Evolutionary conservation across 2,113 vertebrate genomes (phyloP).

Genomic region (Beaufortia kweichowensis): DNA sequence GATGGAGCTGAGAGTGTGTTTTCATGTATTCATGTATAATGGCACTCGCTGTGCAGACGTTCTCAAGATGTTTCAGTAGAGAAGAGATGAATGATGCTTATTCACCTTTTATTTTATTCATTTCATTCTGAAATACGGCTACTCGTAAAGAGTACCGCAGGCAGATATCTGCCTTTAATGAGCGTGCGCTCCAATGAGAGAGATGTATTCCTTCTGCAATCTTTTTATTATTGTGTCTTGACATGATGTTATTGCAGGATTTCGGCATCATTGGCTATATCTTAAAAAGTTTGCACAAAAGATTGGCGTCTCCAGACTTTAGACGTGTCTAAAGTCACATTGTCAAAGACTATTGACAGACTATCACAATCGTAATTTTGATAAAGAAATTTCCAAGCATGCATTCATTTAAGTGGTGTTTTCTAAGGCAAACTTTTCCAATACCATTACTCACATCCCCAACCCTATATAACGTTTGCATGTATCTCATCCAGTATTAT

Average conservation of each 20-base stretch:
- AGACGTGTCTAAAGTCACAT: neutral
- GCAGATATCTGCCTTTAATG: constrained; percentile 21
- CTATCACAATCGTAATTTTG: neutral
- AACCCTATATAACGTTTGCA: no score
- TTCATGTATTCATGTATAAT: constrained; percentile 43
- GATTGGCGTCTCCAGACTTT: neutral
- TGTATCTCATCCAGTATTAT: no score
- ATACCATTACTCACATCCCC: neutral
- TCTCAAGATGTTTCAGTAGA: constrained; percentile 40
- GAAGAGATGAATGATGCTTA: constrained; percentile 32
- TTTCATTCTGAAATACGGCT: constrained; percentile 22
- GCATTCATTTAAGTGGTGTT: neutral
- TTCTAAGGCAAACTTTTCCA: neutral
- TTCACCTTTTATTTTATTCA: constrained; percentile 36
- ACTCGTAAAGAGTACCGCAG: neutral
- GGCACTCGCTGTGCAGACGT: constrained; percentile 5
- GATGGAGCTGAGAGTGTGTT: constrained; percentile 5
- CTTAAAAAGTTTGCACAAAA: neutral
- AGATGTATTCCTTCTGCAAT: neutral
- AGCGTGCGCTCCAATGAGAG: neutral
- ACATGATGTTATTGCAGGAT: neutral
- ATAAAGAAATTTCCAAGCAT: neutral
- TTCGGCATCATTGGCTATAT: constrained; percentile 20
- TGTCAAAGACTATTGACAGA: neutral
- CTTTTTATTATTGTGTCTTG: constrained; percentile 26